Conservation (phyloP, 2,113 vertebrate species). For the Colaptes auratus region DNA sequence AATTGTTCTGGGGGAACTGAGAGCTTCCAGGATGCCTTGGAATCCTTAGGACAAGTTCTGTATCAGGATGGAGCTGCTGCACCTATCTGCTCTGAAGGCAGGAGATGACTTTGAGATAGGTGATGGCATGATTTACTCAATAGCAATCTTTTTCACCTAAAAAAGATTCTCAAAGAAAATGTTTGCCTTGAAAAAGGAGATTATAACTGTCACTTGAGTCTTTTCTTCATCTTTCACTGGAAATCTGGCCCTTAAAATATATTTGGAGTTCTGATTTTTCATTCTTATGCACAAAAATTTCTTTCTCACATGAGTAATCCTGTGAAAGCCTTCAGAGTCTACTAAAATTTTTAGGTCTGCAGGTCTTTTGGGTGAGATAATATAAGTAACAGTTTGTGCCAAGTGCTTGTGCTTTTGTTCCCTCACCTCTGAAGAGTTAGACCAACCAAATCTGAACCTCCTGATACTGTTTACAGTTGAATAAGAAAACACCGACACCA, state of each 20-base stretch:
- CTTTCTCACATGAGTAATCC: not conserved
- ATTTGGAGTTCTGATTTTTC: not conserved
- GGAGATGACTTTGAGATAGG: not conserved
- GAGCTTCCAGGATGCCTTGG: not conserved
- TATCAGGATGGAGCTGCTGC: not conserved
- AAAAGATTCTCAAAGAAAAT: not conserved
- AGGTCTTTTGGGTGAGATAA: conserved; percentile 5
- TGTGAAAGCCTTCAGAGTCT: not conserved
- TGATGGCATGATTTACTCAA: not conserved
- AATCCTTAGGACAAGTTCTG: not conserved
- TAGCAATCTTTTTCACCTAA: not conserved
- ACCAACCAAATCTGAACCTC: conserved; percentile 23
- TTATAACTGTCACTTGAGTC: accelerated
- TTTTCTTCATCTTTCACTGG: not conserved
- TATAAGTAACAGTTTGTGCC: not conserved
- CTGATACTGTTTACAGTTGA: conserved; percentile 13
- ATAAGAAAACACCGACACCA: not conserved
- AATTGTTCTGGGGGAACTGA: not conserved
- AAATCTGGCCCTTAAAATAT: not conserved
- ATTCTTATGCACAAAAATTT: not conserved
- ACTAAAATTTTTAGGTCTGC: not conserved
- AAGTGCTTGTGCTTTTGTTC: not conserved
- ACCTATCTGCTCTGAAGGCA: not conserved
- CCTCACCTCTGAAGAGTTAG: not conserved
- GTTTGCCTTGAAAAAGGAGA: not conserved